Percentiles rank a stretch among this genome's conserved stretches.
phyloP scores from a whole-genome alignment of 2,888 invertebrate species.

The Pelosia muscerda region DNA sequence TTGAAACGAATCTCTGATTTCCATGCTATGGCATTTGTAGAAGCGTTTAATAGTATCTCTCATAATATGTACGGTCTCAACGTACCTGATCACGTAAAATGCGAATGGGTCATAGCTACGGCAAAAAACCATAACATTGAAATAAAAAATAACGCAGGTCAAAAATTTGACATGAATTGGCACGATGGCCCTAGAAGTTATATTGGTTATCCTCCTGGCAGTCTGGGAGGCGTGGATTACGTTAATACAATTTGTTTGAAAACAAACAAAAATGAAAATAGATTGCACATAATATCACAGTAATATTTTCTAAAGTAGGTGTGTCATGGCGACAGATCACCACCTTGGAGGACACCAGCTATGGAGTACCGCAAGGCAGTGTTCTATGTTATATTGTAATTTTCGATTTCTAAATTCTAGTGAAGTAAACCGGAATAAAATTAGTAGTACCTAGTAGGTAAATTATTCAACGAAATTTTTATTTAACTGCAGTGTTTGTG shows the following conservation, averaged over 20 bases:
- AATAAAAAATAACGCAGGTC: background rate
- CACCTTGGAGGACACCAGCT: background rate
- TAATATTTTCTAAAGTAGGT: background rate
- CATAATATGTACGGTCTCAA: background rate
- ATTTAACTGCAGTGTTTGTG: no score
- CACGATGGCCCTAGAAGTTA: background rate
- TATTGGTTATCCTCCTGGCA: constrained; percentile 8
- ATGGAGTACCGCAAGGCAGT: background rate
- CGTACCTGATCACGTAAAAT: constrained; percentile 2
- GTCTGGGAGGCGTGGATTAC: constrained; percentile 6
- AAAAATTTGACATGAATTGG: constrained; percentile 12
- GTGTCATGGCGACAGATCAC: background rate
- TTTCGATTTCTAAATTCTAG: background rate
- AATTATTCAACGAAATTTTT: no score
- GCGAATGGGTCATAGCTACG: background rate
- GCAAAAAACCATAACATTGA: background rate
- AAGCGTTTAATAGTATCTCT: constrained; percentile 8
- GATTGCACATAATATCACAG: background rate
- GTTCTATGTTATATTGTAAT: background rate
- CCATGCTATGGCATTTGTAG: background rate
- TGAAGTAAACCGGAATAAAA: no score
- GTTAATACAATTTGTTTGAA: constrained; percentile 5
- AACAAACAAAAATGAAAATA: background rate
- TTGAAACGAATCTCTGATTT: background rate
- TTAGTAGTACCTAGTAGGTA: no score